These are phyloP conservation scores for Aphidius colemani DNA, from an alignment of 2,888 invertebrate species.

Conservation along the genomic window DNA sequence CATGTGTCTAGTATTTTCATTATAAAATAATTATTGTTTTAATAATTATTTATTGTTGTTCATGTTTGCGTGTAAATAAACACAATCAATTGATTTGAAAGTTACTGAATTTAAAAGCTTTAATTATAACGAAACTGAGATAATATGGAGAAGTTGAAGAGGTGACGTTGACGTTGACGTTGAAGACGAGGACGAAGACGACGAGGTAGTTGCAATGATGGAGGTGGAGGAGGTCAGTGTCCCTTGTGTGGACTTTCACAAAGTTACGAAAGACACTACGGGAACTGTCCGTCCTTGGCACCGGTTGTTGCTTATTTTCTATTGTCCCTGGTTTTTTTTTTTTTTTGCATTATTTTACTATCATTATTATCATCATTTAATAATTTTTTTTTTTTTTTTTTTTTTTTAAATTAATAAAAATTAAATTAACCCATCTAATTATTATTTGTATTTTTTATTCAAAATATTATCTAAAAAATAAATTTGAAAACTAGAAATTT, in stretches of 20 bases:
- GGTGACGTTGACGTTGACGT: slow-evolving; percentile 8
- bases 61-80: too few relatives aligned
- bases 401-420: background rate
- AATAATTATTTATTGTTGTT: too few relatives aligned
- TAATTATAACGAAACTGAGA: background rate
- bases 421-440: too few relatives aligned
- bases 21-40: too few relatives aligned
- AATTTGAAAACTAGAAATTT: too few relatives aligned
- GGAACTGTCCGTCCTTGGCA: slow-evolving; percentile 60
- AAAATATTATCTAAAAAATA: background rate
- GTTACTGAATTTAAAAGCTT: background rate
- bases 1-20: too few relatives aligned
- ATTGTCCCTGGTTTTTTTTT: slow-evolving; percentile 47
- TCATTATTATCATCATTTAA: background rate
- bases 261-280: slow-evolving; percentile 57
- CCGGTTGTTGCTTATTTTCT: slow-evolving; percentile 58
- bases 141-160: background rate
- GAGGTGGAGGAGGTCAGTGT: slow-evolving; percentile 59
- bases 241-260: slow-evolving; percentile 59
- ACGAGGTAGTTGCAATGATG: slow-evolving; percentile 23
- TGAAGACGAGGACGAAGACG: slow-evolving; percentile 32
- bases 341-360: slow-evolving; percentile 1
- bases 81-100: too few relatives aligned
- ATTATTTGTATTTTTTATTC: slow-evolving; percentile 1
- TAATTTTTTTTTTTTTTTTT: background rate